A percentile compares a stretch with the other conserved stretches of the same genome.
Conservation (phyloP, 2,888 invertebrate species). For the Lomographa bimaculata region DNA sequence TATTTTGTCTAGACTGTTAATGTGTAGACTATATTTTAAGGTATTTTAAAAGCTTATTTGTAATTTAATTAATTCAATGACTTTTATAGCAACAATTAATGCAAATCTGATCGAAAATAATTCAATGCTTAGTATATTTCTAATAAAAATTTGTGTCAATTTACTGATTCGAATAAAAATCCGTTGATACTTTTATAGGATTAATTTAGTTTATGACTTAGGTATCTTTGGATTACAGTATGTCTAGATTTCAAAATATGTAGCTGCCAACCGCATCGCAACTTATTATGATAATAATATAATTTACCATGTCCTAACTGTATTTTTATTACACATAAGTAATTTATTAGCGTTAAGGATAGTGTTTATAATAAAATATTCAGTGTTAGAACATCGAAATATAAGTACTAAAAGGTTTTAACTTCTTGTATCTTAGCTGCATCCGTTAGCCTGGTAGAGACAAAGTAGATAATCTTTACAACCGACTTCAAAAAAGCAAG, state of each 20-base stretch:
- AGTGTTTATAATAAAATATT: too few relatives aligned
- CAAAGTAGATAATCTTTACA: too few relatives aligned
- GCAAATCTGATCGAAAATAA: slow-evolving; percentile 10
- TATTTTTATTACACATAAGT: slow-evolving; percentile 19
- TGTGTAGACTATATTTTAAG: neutral
- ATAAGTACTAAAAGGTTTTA: too few relatives aligned
- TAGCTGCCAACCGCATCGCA: slow-evolving; percentile 22
- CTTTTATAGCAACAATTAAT: slow-evolving; percentile 13
- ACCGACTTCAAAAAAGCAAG: too few relatives aligned
- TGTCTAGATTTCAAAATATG: slow-evolving; percentile 30
- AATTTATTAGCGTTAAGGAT: slow-evolving; percentile 14
- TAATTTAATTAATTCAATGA: slow-evolving; percentile 12
- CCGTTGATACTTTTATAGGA: slow-evolving; percentile 28
- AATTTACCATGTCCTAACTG: slow-evolving; percentile 23
- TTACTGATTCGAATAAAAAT: too few relatives aligned
- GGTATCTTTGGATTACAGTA: slow-evolving; percentile 26
- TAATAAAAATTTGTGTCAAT: too few relatives aligned
- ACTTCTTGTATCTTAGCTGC: too few relatives aligned
- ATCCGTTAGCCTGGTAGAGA: too few relatives aligned
- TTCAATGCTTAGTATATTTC: too few relatives aligned
- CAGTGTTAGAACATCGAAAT: too few relatives aligned
- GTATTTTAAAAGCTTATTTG: slow-evolving; percentile 9
- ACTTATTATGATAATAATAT: slow-evolving; percentile 12
- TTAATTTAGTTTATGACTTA: slow-evolving; percentile 27
- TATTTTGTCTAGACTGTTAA: slow-evolving; percentile 1